Evolutionary conservation across 2,797 vertebrate genomes (phyloP).

Genomic region (Lagorchestes hirsutus): DNA sequence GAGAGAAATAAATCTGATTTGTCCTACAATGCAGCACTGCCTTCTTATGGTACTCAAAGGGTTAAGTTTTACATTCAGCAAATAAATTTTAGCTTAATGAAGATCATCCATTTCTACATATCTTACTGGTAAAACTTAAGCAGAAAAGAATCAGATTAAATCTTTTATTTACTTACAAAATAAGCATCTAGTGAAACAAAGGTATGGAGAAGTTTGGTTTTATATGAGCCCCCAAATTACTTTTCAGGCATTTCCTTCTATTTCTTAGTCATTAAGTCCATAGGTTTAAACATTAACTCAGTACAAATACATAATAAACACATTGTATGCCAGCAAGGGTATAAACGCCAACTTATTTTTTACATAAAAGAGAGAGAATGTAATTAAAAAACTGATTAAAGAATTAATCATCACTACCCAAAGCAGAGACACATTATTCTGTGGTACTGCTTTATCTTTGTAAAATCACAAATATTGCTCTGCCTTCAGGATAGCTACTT

Average conservation of each 20-base stretch:
- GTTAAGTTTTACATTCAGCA: conserved; percentile 49
- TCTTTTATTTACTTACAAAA: conserved; percentile 29
- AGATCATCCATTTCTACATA: conserved; percentile 6
- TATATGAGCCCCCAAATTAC: conserved; percentile 57
- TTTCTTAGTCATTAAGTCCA: conserved; percentile 81
- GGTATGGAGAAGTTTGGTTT: conserved; percentile 62
- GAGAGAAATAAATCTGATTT: background rate
- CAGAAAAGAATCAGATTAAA: conserved; percentile 62
- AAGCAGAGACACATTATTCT: background rate
- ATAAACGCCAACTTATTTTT: conserved; percentile 22
- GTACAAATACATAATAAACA: conserved; percentile 62
- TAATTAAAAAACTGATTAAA: conserved; percentile 56
- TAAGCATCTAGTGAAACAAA: conserved; percentile 60
- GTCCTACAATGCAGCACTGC: conserved; percentile 21
- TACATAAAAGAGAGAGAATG: conserved; percentile 44
- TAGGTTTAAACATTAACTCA: conserved; percentile 62
- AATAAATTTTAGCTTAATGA: conserved; percentile 33
- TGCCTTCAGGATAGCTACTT: conserved; percentile 27
- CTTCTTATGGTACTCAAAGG: conserved; percentile 62
- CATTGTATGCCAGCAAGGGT: conserved; percentile 11
- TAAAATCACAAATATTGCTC: conserved; percentile 23
- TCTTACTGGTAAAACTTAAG: conserved; percentile 16
- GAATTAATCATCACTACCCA: conserved; percentile 36
- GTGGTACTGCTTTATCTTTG: conserved; percentile 47
- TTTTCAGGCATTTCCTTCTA: conserved; percentile 65